Conservation (phyloP, 2,113 vertebrate genomes). For the Cricetomys ansorgei region DNA sequence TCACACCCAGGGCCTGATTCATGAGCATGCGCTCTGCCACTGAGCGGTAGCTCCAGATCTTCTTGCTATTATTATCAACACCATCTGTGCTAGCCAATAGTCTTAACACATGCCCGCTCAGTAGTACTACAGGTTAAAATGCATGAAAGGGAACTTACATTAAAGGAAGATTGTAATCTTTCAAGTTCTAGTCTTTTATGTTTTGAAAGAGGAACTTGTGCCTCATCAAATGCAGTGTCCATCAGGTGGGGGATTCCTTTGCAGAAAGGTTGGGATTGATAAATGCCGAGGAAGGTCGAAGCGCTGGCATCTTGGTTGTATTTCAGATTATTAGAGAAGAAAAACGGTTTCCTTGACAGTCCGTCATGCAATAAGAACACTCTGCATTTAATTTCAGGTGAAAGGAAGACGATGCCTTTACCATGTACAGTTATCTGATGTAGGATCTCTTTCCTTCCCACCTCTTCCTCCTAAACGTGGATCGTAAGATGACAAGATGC, state of each 20-base stretch:
- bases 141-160: neutral
- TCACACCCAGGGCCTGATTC: no score
- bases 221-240: neutral
- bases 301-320: neutral
- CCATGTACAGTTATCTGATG: neutral
- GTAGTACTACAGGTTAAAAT: neutral
- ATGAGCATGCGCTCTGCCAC: neutral
- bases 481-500: conserved; percentile 1
- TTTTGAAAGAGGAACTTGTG: neutral
- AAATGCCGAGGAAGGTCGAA: neutral
- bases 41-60: neutral
- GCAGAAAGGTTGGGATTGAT: neutral
- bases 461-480: neutral
- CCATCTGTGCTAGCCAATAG: neutral
- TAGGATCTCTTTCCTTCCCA: conserved; percentile 10
- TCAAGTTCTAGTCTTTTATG: neutral
- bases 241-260: neutral
- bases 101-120: neutral
- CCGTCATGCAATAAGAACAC: neutral
- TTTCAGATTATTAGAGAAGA: neutral
- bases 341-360: neutral
- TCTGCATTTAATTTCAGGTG: conserved; percentile 38
- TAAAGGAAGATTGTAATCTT: neutral
- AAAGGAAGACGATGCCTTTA: neutral
- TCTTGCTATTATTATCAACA: neutral